phyloP scores from a whole-genome alignment of 2,888 invertebrate genomes.

The Orthosia gothica region DNA sequence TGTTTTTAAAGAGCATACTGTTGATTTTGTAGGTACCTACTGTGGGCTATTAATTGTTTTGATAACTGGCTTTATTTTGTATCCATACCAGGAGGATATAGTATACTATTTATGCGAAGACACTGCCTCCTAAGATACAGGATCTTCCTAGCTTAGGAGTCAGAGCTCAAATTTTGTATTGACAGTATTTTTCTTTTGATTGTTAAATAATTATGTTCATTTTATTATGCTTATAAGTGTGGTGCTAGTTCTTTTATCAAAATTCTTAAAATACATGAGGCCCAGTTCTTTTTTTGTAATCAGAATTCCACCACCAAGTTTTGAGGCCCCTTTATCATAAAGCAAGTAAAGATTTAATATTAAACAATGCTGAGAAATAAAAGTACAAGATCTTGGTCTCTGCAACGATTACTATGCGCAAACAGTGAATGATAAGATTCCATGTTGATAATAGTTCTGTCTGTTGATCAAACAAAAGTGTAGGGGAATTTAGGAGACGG shows the following conservation, averaged over 20 bases:
- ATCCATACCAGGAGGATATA: too few relatives aligned
- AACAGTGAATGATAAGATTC: slow-evolving; percentile 61
- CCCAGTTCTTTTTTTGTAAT: slow-evolving; percentile 5
- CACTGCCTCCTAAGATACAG: too few relatives aligned
- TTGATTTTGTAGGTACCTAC: not conserved
- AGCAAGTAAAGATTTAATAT: slow-evolving; percentile 20
- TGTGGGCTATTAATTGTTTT: not conserved
- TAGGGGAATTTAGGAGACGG: slow-evolving; percentile 19
- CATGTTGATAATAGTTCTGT: slow-evolving; percentile 44
- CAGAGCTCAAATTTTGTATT: too few relatives aligned
- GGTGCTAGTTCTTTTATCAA: not conserved
- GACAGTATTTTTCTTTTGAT: not conserved
- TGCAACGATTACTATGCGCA: slow-evolving; percentile 43
- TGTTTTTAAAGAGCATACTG: not conserved
- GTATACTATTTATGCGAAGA: too few relatives aligned
- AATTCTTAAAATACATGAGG: not conserved
- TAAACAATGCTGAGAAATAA: slow-evolving; percentile 39
- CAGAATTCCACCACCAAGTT: not conserved
- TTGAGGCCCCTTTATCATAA: slow-evolving; percentile 44
- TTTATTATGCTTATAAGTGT: not conserved
- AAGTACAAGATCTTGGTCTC: slow-evolving; percentile 45
- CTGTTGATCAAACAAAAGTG: slow-evolving; percentile 44
- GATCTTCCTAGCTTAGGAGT: too few relatives aligned
- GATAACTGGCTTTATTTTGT: not conserved
- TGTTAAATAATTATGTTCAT: too few relatives aligned